These are phyloP conservation scores for Muraenolepis orangiensis DNA, from an alignment of 2,797 vertebrate genomes.

Conservation along the genomic window DNA sequence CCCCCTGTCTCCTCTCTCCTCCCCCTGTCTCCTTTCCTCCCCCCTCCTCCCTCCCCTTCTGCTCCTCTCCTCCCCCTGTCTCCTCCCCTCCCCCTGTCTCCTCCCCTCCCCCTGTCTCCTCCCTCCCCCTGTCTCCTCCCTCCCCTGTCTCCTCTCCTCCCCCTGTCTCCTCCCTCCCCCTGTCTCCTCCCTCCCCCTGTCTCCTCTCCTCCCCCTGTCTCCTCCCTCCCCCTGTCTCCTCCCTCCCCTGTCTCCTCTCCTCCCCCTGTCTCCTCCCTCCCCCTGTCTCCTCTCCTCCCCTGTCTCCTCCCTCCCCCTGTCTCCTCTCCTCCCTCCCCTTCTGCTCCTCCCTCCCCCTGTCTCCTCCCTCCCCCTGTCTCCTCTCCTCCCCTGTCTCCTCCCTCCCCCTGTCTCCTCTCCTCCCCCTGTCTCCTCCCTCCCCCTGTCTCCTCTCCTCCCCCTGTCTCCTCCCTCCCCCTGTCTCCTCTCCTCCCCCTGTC, in stretches of 20 bases:
- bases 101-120: constrained; percentile 5
- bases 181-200: no score
- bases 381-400: no score
- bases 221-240: no score
- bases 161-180: background rate
- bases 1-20: background rate
- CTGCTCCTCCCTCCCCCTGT: background rate
- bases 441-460: background rate
- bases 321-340: background rate
- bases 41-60: background rate
- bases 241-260: no score
- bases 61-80: background rate
- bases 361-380: constrained; percentile 6
- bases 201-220: no score
- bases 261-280: background rate
- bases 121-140: no score
- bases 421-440: background rate
- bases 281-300: background rate
- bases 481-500: background rate
- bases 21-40: background rate
- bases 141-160: constrained; percentile 8
- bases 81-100: background rate
- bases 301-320: background rate
- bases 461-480: background rate
- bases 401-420: no score